These are phyloP conservation scores for Chesias legatella DNA, from an alignment of 2,888 invertebrate genomes.

Conservation along the genomic window DNA sequence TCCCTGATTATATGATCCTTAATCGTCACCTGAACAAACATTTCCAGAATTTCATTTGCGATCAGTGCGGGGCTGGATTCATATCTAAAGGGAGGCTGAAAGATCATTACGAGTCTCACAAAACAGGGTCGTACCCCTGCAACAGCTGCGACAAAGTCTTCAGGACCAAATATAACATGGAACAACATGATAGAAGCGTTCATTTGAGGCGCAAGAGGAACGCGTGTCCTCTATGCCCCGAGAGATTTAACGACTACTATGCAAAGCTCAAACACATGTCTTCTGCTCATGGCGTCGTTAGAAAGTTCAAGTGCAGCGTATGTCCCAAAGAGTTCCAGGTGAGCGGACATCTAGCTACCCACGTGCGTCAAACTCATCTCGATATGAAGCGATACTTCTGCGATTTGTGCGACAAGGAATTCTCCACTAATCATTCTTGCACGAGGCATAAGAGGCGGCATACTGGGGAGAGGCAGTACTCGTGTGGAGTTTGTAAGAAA, in stretches of 20 bases:
- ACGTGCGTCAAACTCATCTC: no score
- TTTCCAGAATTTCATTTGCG: constrained; percentile 68
- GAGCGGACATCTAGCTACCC: no score
- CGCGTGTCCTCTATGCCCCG: constrained; percentile 61
- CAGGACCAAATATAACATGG: constrained; percentile 62
- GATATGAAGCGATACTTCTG: not conserved
- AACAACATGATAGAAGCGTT: constrained; percentile 69
- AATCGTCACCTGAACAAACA: constrained; percentile 71
- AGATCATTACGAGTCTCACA: constrained; percentile 38
- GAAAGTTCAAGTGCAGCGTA: constrained; percentile 62
- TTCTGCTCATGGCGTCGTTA: constrained; percentile 53
- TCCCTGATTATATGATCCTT: constrained; percentile 55
- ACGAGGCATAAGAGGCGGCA: constrained; percentile 41
- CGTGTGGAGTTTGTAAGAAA: constrained; percentile 52
- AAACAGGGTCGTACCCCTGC: constrained; percentile 25
- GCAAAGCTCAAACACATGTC: constrained; percentile 67
- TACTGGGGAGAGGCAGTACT: constrained; percentile 44
- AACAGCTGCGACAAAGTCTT: constrained; percentile 71
- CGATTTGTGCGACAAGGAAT: not conserved
- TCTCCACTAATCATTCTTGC: not conserved
- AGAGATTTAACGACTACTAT: constrained; percentile 62
- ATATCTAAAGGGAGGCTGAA: constrained; percentile 60
- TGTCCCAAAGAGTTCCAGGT: constrained; percentile 35
- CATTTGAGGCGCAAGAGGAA: constrained; percentile 68
- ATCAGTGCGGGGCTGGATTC: constrained; percentile 65